These are phyloP conservation scores for Dasypus novemcinctus DNA, from an alignment of 2,113 vertebrate genomes.

Conservation along the genomic window DNA sequence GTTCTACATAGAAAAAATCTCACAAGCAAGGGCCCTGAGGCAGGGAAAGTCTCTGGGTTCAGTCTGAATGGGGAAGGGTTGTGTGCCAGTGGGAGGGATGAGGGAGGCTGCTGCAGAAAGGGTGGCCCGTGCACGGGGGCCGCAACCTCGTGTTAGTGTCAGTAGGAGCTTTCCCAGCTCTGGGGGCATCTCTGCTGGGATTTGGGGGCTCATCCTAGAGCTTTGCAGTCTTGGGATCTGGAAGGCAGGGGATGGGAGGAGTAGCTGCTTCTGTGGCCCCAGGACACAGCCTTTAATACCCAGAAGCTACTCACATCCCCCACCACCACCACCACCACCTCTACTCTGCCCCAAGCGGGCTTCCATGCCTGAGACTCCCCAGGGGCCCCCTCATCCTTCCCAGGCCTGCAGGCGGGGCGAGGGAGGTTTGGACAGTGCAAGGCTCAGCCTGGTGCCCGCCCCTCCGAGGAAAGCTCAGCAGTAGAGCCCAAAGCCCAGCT, in stretches of 20 bases:
- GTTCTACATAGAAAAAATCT: not conserved
- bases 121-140: not conserved
- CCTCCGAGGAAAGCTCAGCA: not conserved
- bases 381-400: not conserved
- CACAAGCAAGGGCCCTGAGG: not conserved
- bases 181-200: not conserved
- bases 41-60: not conserved
- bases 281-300: not conserved
- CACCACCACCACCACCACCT: too few relatives aligned
- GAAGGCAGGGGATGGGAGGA: not conserved
- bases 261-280: not conserved
- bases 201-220: not conserved
- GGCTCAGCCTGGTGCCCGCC: not conserved
- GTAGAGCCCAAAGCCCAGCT: not conserved
- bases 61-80: not conserved
- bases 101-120: not conserved
- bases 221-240: not conserved
- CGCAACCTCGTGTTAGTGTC: fast-evolving
- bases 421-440: not conserved
- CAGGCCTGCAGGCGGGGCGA: fast-evolving
- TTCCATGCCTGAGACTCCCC: not conserved
- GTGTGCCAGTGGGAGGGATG: not conserved
- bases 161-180: not conserved
- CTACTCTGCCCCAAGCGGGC: not conserved
- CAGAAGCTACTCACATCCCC: not conserved